phyloP scores from a whole-genome alignment of 2,888 invertebrate genomes.

The Nemotelus nigrinus region DNA sequence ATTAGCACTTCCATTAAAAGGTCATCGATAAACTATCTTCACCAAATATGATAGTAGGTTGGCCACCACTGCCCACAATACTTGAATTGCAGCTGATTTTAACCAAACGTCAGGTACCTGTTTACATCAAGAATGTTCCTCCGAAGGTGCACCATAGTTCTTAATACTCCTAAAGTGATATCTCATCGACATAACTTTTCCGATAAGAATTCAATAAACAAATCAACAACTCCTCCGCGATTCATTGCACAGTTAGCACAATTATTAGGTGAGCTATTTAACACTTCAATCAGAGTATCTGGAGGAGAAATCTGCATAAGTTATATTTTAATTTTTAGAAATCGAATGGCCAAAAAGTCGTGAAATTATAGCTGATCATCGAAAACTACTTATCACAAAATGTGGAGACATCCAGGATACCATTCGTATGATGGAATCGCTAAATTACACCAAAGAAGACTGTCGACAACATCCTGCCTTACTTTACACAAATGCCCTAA shows the following conservation, averaged over 20 bases:
- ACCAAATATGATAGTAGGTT: no score
- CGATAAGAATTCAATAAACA: background rate
- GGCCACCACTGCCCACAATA: no score
- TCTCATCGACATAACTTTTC: background rate
- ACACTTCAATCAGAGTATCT: no score
- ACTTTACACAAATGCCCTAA: conserved; percentile 68
- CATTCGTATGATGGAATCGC: conserved; percentile 55
- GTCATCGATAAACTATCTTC: no score
- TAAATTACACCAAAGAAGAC: conserved; percentile 66
- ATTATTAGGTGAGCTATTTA: conserved; percentile 13
- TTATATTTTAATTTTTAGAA: background rate
- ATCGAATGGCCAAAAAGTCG: background rate
- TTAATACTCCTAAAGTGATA: background rate
- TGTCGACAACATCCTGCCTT: conserved; percentile 69
- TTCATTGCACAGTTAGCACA: conserved; percentile 15
- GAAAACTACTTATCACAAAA: conserved; percentile 57
- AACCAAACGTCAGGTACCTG: background rate
- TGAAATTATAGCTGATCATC: conserved; percentile 57
- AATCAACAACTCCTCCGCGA: background rate
- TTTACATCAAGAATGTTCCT: conserved; percentile 2
- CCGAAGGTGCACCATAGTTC: background rate
- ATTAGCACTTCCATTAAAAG: no score
- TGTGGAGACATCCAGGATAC: conserved; percentile 58
- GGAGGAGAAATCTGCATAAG: background rate
- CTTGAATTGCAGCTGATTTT: background rate